These are phyloP conservation scores for Burhinus oedicnemus DNA, from an alignment of 2,113 vertebrate genomes.

Conservation along the genomic window DNA sequence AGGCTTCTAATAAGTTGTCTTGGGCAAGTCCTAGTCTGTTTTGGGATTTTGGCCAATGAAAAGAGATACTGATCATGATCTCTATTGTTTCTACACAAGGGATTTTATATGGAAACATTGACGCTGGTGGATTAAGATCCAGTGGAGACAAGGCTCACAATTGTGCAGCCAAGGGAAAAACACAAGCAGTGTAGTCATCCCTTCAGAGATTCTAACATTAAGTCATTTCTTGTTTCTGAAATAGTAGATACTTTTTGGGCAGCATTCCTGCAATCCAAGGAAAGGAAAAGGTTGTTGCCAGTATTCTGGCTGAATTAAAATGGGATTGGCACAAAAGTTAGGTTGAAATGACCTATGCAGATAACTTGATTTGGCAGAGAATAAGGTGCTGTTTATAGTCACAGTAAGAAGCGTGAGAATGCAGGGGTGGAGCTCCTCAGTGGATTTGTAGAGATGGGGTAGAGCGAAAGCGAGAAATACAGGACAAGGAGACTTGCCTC, in stretches of 20 bases:
- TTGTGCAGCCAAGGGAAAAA: background rate
- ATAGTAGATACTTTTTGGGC: background rate
- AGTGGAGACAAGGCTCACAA: background rate
- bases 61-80: background rate
- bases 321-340: background rate
- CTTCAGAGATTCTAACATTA: background rate
- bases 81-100: background rate
- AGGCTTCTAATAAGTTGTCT: background rate
- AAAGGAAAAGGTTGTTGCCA: background rate
- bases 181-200: background rate
- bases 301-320: background rate
- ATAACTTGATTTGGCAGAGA: constrained; percentile 29
- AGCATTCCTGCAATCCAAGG: background rate
- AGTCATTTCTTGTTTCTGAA: constrained; percentile 29
- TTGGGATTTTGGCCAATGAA: background rate
- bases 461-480: background rate
- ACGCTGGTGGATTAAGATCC: background rate
- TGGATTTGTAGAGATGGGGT: background rate
- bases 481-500: background rate
- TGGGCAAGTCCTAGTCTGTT: background rate
- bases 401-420: constrained; percentile 27
- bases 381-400: constrained; percentile 11
- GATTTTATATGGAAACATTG: background rate
- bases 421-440: constrained; percentile 28
- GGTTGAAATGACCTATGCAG: background rate